Percentiles rank a stretch among this genome's conserved stretches.
Evolutionary conservation across 2,888 invertebrate genomes (phyloP).

Genomic region (Liopterus haemorrhoidalis): DNA sequence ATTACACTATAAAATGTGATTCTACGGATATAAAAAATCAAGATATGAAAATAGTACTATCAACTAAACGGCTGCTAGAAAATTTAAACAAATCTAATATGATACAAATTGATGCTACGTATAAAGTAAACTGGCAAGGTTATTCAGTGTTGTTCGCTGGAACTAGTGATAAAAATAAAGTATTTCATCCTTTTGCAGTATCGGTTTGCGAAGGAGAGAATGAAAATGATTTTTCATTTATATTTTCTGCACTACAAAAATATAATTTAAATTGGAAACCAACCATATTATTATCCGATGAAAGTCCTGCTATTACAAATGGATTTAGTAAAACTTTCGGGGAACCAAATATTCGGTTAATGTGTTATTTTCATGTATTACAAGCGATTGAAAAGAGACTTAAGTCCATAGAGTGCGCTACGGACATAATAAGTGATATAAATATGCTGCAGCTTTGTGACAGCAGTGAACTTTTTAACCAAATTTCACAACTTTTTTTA

Average conservation of each 20-base stretch:
- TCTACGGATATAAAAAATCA: background rate
- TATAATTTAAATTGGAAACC: background rate
- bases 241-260: background rate
- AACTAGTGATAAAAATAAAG: conserved; percentile 4
- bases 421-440: background rate
- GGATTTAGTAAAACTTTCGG: background rate
- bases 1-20: background rate
- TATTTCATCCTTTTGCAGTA: conserved; percentile 4
- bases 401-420: background rate
- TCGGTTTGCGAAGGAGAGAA: background rate
- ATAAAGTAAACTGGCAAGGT: conserved; percentile 1
- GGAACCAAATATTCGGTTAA: background rate
- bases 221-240: background rate
- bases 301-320: conserved; percentile 2
- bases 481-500: background rate
- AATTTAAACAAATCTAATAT: background rate
- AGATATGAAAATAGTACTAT: too few relatives aligned
- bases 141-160: background rate
- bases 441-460: background rate
- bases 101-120: conserved; percentile 2
- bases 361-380: conserved; percentile 4
- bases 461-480: background rate
- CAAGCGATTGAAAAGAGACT: background rate
- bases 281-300: background rate
- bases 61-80: too few relatives aligned